Base-by-base conservation (phyloP, 1,140 invertebrate genomes). In the Sitobion miscanthi region DNA sequence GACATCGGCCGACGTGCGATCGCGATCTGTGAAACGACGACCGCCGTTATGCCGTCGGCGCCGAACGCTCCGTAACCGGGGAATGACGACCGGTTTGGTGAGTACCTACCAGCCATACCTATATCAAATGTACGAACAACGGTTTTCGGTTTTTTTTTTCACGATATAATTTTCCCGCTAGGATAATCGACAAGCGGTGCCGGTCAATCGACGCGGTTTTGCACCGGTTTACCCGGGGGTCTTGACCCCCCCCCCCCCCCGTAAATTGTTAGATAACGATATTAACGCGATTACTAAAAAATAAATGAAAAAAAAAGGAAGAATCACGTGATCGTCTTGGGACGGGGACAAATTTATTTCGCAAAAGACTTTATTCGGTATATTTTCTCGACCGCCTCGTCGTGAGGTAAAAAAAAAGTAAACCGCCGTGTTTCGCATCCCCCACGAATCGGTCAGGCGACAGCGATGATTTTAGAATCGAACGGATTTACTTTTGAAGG, bases 61-160 rank as follows among this genome's bases (percentile, higher is more conserved):
- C 49, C 52, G 77, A 25, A 92, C 30, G 85, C 47, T 14, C 35
- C 6, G 25, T 49, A 14, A 35, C 77, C n/a, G 30, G 9, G 47
- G 9, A 47, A 93, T 86, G 91, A 92, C 91, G n/a, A 93, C 91
- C 91, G 91, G 91, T 52, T 86, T 86, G 91, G 91, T 93, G 49
- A 93, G 91, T 93, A 93, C 49, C 14, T 86, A 47, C 9, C 45
- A 47, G 45, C 45, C 45, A 52, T 8, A 57, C 25, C 25, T 25
- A 69, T 4, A 30, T 3, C 4, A n/a, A n/a, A 20, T n/a, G 52
- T 23, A 14, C 20, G n/a, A n/a, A 77, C 30, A n/a, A 77, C 62
- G 11, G 62, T 77, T 77, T 69, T 69, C 3, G n/a, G 35, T 4
- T 17, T 17, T 14, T n/a, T 17, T 6, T 77, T 62, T 4, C 57